Evolutionary conservation across 2,888 invertebrate genomes (phyloP), one percentile per base, ranked within the genome.

Genomic region (Lacanobia wlatinum): DNA sequence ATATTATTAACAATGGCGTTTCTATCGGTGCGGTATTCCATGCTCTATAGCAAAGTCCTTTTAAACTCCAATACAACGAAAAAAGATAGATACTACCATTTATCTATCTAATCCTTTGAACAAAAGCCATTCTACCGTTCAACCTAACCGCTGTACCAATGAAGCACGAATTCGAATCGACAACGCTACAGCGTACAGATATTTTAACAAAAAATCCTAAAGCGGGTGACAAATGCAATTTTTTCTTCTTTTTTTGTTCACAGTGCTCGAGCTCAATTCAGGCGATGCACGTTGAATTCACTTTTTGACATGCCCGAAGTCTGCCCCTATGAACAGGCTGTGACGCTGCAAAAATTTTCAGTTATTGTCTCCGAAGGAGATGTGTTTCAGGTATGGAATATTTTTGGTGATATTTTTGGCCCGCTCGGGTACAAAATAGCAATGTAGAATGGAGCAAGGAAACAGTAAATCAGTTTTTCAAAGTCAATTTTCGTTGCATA

Each of bases 311-410:
- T 84, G 7, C 74, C 84, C 0, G 38, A 46, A 9, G 0, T 62
- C 3, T 86, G 86, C 7, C 52, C 76, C 0, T 84, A 83, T 4
- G 87, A 86, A 0, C 82, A 94, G 23, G 92, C 94, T 0, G 78
- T 92, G 2, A 88, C 90, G 3, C 76, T 96, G 71, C 95, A 96
- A 75, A 94, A 94, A 82, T 96, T 93, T 73, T 94, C 95, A 1
- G 90, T 94, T 0, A 91, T 95, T 61, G 87, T 95, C 1, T 96
- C 95, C 0, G 93, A 94, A 80, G 95, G 95, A 1, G 94, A 92
- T 48, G 95, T 96, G 0, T 93, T 84, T 87, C 95, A 95, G 94
- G 95, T 94, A 81, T 21, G 28, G 1, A 4, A 14, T 21, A 5
- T 28, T 48, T 38, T 60, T 68, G 48, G 0, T 43, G n/a, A 2